Evolutionary conservation across 1,140 invertebrate genomes (phyloP), one percentile per base, ranked within the genome.

Genomic region (Trachymyrmex septentrionalis): DNA sequence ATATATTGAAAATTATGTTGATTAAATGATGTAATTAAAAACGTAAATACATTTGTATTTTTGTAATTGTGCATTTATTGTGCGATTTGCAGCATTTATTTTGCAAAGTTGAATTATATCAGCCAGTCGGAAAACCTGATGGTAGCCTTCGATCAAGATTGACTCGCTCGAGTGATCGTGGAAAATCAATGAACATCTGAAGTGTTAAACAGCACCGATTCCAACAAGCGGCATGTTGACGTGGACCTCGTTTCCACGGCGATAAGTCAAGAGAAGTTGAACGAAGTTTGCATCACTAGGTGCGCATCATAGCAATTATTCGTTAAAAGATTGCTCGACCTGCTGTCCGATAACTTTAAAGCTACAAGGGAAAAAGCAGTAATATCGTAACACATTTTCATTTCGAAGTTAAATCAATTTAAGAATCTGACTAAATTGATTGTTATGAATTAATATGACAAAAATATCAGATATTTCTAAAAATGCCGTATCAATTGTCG

Each of bases 141-240:
- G 3, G 19, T 30, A 14, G 10, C 30, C 24, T 34, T 78, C 14
- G 30, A 67, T 80, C n/a, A 30, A 80, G 61, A 77, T 85, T 77
- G 27, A 53, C 44, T 57, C n/a, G 69, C 27, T 64, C 12, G 44
- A 63, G 1, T 7, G 80, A 84, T 73, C 19, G 12, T 9, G 67
- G 16, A 53, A 66, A 85, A 85, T 76, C 57, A 66, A 77, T 85
- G 34, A 85, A 63, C n/a, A 4, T 63, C n/a, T 21, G 59, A 7
- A 16, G 16, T 63, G 72, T 50, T 59, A 63, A 64, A 48, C 57
- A 24, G 1, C 38, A 27, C 50, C 48, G 72, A 73, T 77, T 85
- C n/a, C 34, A 85, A 59, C n/a, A 55, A 19, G 57, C 48, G 81
- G 24, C 55, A 76, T 27, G 27, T 76, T 77, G 72, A 63, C 57